Base-by-base conservation (phyloP, 1,140 invertebrate species). In the Microplitis mediator region DNA sequence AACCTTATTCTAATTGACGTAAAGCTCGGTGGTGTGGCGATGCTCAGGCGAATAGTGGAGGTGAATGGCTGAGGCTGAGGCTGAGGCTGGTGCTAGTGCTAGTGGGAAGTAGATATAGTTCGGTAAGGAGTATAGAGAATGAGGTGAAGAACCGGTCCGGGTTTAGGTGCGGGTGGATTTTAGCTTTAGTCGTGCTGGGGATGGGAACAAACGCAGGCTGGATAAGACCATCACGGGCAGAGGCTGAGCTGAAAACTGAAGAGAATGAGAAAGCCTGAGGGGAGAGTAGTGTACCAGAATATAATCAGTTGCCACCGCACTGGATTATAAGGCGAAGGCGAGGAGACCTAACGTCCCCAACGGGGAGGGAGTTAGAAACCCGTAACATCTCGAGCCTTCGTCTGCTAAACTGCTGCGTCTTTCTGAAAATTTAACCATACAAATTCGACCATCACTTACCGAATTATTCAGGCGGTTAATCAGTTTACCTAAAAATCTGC, bases 1-100 rank as follows among this genome's bases (percentile, higher is more conserved):
- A 87, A 87, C 87, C 85, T 87, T 87, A 87, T 88, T 86, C 86
- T 88, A 88, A 88, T 88, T 88, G 86, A 87, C 86, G 86, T 87
- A 86, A 87, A 87, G 84, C 87, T 85, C 79, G 79, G 77, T 78
- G 81, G 80, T 80, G 78, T 69, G 76, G 77, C 71, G 75, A 76
- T 74, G 76, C 73, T 77, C 75, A 72, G 72, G 74, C 11, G 23
- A 23, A 23, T 23, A 23, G 23, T 23, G 23, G 23, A 23, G 23
- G 23, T 23, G 23, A 23, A 23, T 2, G 23, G 23, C 23, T 23
- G 23, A 23, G 23, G 2, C 23, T 23, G 23, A 23, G 23, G 39
- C 39, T 39, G 36, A 5, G 5, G 36, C 5, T 45, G 39, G 4
- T 45, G 39, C 11, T 45, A 11, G 39, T 45, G 39, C 39, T 11